Evolutionary conservation across 2,797 vertebrate species (phyloP), one percentile per base, ranked within the genome.

Genomic region (Sebastes goodei): DNA sequence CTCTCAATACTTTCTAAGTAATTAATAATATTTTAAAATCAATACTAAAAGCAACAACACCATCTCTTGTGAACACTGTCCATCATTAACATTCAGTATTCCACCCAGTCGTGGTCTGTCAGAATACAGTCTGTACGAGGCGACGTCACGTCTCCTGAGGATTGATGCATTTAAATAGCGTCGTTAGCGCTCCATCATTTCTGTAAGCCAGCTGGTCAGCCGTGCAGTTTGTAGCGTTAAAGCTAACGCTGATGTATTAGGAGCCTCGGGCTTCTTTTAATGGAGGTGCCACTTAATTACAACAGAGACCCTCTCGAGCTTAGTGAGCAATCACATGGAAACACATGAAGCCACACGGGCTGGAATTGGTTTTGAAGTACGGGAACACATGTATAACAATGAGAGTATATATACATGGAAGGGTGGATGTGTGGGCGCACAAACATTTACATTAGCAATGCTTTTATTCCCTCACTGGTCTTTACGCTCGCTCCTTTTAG

Each of bases 271-370:
- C 81, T 66, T 68, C 57, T 85, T 20, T 76, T 86, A 91, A 88
- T 78, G 63, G 83, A 78, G 66, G 64, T 59, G 82, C 76, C 77
- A 72, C 82, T 89, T 91, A 84, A 93, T 92, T 89, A 91, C 59
- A 8, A 30, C 70, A 67, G 71, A 75, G 74, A 59, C 71, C 77
- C 71, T 64, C 80, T 88, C 64, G 35, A 85, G 84, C 74, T 82
- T 30, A 72, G 76, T 21, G 63, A 86, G 76, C 74, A 78, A 73
- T 90, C 70, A 55, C 63, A 70, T 29, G 60, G 71, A 87, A 73
- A 81, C 35, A 73, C 74, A 81, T 5, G 71, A 61, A 12, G 30
- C 74, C 71, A 75, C 38, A 29, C 32, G 23, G 63, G 42, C 71
- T 72, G 77, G 61, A 78, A 78, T 71, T 71, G 49, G 59, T 69